These are phyloP conservation scores for Passer domesticus DNA, from an alignment of 2,113 vertebrate genomes.

Conservation along the genomic window DNA sequence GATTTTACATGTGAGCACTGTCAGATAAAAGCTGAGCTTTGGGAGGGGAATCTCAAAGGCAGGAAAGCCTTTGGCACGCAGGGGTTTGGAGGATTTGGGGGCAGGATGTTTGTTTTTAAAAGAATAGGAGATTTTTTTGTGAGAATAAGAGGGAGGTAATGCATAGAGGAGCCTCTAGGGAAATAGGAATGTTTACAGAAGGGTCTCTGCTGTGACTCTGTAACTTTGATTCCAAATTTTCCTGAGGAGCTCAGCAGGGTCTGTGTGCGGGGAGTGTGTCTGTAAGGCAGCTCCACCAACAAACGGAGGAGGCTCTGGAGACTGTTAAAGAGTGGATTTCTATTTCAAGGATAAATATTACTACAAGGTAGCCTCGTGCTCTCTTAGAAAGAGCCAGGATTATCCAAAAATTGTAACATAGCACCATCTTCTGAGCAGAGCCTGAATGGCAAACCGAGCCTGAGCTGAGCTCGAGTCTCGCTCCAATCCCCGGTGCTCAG, in stretches of 20 bases:
- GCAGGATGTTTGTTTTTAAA: background rate
- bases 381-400: no score
- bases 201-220: no score
- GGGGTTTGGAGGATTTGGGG: background rate
- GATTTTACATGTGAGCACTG: background rate
- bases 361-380: no score
- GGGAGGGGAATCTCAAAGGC: background rate
- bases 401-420: no score
- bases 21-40: background rate
- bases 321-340: no score
- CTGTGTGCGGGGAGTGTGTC: no score
- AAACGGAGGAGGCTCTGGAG: no score
- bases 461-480: rapidly evolving
- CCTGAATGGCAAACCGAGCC: background rate
- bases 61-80: background rate
- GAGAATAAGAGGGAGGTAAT: background rate
- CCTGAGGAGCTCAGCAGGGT: no score
- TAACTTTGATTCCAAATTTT: no score
- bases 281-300: no score
- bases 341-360: no score
- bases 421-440: no score
- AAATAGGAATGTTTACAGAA: background rate
- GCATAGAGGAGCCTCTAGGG: background rate
- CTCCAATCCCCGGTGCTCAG: background rate
- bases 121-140: background rate